Conservation (phyloP, 2,113 vertebrate species). For the Lamprologus speciosus region DNA sequence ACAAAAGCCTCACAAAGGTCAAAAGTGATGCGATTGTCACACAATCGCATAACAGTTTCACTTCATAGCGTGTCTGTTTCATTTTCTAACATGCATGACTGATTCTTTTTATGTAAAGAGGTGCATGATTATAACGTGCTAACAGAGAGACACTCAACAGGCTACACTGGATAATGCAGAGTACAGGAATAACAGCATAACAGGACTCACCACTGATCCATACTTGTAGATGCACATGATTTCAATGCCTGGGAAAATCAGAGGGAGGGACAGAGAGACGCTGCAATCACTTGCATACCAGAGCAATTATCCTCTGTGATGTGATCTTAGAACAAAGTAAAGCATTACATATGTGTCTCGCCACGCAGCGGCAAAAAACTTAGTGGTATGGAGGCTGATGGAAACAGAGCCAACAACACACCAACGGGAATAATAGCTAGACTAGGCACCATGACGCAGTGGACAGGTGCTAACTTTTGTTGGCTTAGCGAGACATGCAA, state of each 20-base stretch:
- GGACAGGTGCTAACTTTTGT: slow-evolving; percentile 33
- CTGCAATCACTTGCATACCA: slow-evolving; percentile 60
- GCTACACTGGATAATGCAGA: slow-evolving; percentile 26
- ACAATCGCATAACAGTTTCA: slow-evolving; percentile 7
- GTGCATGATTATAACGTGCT: slow-evolving; percentile 45
- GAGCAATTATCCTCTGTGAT: slow-evolving; percentile 58
- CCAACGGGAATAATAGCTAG: slow-evolving; percentile 16
- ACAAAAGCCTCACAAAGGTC: not conserved
- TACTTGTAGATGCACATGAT: slow-evolving; percentile 99
- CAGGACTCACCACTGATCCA: slow-evolving; percentile 86
- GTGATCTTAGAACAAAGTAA: slow-evolving; percentile 54
- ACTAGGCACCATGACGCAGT: slow-evolving; percentile 1
- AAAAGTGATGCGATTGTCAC: not conserved
- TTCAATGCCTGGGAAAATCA: slow-evolving; percentile 84
- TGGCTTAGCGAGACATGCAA: not conserved
- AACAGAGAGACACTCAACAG: slow-evolving; percentile 37
- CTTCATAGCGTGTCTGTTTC: slow-evolving; percentile 8
- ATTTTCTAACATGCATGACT: slow-evolving; percentile 17
- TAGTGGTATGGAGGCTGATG: slow-evolving; percentile 1
- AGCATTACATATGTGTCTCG: slow-evolving; percentile 56
- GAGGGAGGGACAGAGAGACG: slow-evolving; percentile 51
- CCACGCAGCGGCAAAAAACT: slow-evolving; percentile 11
- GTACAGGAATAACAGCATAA: slow-evolving; percentile 30
- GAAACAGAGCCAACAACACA: slow-evolving; percentile 34
- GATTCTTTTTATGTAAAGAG: slow-evolving; percentile 17